Evolutionary conservation across 92 coral and sea anemone species (phyloP).

Genomic region (Epizoanthus illoricatus): DNA sequence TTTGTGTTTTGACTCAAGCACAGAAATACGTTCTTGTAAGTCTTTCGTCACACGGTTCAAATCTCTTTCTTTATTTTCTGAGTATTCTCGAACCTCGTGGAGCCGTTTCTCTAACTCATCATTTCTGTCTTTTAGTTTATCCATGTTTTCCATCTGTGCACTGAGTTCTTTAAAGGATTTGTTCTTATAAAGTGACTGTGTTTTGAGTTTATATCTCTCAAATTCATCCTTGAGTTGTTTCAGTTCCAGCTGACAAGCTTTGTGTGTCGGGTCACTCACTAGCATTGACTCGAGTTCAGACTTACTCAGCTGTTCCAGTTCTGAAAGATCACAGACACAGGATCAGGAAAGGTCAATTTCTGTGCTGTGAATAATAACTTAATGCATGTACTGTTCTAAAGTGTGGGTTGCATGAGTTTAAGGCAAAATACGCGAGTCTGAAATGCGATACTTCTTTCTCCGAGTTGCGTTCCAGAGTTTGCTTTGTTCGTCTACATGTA

Average conservation of each 20-base stretch:
- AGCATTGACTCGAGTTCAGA: constrained; percentile 92
- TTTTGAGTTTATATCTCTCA: constrained; percentile 87
- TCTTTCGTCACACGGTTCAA: constrained; percentile 46
- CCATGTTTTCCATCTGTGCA: constrained; percentile 74
- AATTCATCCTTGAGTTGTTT: constrained; percentile 95
- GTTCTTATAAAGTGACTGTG: constrained; percentile 77
- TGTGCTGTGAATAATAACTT: too few species aligned
- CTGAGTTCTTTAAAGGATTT: constrained; percentile 80
- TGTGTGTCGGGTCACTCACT: constrained; percentile 87
- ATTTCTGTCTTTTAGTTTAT: constrained; percentile 65
- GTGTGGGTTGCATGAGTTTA: too few species aligned
- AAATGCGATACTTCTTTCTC: too few species aligned
- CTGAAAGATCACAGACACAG: constrained; percentile 36
- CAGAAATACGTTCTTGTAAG: constrained; percentile 54
- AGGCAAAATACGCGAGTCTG: too few species aligned
- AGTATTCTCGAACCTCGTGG: constrained; percentile 66
- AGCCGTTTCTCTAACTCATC: constrained; percentile 63
- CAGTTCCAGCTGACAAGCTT: constrained; percentile 87
- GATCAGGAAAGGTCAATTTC: not conserved
- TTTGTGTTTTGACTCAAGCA: constrained; percentile 54
- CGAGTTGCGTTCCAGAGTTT: too few species aligned
- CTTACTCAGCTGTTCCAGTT: constrained; percentile 77
- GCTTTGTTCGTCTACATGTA: not conserved
- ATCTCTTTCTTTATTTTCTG: constrained; percentile 61
- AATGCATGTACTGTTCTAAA: too few species aligned